Evolutionary conservation across 1,140 invertebrate species (phyloP), one percentile per base, ranked within the genome.

Genomic region (Homalodisca vitripennis): DNA sequence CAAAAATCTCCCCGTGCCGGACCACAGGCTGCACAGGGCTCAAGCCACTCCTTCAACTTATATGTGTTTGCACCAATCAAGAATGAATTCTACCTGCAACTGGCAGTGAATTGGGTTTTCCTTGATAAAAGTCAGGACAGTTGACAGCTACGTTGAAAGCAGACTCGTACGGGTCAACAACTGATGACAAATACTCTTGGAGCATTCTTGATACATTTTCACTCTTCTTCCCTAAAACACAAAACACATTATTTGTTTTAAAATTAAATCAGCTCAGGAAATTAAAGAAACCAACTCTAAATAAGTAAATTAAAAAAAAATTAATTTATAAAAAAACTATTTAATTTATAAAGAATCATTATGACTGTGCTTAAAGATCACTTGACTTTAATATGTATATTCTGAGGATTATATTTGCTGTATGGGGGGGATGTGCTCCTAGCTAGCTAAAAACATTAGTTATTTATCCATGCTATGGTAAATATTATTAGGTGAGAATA

Each of bases 181-280:
- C 64, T 3, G 27, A 17, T 66, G 48, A 48, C 62, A 69, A 72
- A 66, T 47, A 69, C 27, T 63, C 46, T n/a, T 69, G 55, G 3
- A 69, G 24, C 20, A 68, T 69, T 30, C 62, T 68, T 3, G 67
- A 30, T 26, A 72, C 62, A 1, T 47, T 41, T 47, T 66, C 64
- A 60, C 70, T 72, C 57, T 69, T 63, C 60, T 69, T 72, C 70
- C 70, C 70, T 72, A 20, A 22, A 12, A 53, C 12, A 53, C 20
- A 53, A 20, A 53, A 53, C 6, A 22, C 48, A 53, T 41, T 41
- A 10, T 6, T 41, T 17, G 17, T 41, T 41, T 41, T 41, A 6
- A 41, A 41, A 6, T 10, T n/a, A n/a, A n/a, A n/a, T 17, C 6
- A 17, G 6, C 34, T 41, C 34, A 41, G 17, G 34, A 10, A 41